phyloP scores from a whole-genome alignment of 2,888 invertebrate genomes.

The Dimorphilus gyrociliatus region DNA sequence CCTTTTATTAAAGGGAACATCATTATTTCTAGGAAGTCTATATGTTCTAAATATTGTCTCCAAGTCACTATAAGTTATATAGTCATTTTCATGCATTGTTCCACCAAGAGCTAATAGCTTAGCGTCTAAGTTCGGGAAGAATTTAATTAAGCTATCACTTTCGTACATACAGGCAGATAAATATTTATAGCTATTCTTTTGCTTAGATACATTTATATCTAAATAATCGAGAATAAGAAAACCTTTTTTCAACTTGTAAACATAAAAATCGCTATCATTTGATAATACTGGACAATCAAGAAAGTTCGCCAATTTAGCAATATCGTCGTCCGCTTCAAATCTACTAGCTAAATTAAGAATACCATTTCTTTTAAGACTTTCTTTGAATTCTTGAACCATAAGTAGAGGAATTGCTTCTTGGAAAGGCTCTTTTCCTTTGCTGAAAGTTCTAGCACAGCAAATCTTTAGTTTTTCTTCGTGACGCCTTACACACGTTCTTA shows the following conservation, averaged over 20 bases:
- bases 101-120: conserved; percentile 60
- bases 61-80: conserved; percentile 49
- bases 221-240: conserved; percentile 55
- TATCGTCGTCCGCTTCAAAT: conserved; percentile 76
- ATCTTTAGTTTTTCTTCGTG: conserved; percentile 20
- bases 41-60: conserved; percentile 48
- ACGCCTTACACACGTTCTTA: conserved; percentile 20
- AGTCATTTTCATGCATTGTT: conserved; percentile 74
- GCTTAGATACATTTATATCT: conserved; percentile 13
- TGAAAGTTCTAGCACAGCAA: conserved; percentile 10
- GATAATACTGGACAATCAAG: conserved; percentile 71
- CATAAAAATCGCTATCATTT: conserved; percentile 83
- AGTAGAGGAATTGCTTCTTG: conserved; percentile 52
- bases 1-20: too few relatives aligned
- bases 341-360: conserved; percentile 55
- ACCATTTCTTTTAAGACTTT: too few relatives aligned
- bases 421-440: neutral
- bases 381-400: too few relatives aligned
- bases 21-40: conserved; percentile 45
- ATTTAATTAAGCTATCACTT: conserved; percentile 50
- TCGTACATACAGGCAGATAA: too few relatives aligned
- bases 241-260: conserved; percentile 53
- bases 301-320: conserved; percentile 60
- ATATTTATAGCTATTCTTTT: too few relatives aligned
- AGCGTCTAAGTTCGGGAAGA: conserved; percentile 50